A percentile compares a stretch with the other conserved stretches of the same genome.
Evolutionary conservation across 2,113 vertebrate species (phyloP).

Genomic region (Microtus oregoni): DNA sequence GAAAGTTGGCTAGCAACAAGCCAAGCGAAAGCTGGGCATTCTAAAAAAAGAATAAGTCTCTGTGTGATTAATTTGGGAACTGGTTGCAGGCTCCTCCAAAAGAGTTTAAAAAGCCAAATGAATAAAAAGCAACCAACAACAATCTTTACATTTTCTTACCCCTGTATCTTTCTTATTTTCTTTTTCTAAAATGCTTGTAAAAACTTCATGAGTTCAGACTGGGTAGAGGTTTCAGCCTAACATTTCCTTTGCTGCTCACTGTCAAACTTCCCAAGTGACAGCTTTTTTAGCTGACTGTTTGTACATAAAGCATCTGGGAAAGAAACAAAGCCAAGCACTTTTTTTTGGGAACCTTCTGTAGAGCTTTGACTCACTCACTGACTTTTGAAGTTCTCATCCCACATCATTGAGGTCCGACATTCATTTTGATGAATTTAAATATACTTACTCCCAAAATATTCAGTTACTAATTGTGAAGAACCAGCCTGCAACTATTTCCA

Average conservation of each 20-base stretch:
- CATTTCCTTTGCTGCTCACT: not conserved
- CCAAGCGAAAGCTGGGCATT: too few species aligned
- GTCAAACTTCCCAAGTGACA: not conserved
- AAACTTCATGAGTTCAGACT: not conserved
- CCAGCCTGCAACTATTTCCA: not conserved
- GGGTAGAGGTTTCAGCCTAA: not conserved
- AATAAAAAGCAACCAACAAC: too few species aligned
- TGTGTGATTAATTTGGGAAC: too few species aligned
- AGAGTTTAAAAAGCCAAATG: too few species aligned
- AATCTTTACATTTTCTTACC: not conserved
- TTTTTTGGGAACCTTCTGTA: not conserved
- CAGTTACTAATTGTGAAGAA: not conserved
- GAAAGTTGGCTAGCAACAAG: too few species aligned
- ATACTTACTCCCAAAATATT: not conserved
- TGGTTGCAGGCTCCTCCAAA: too few species aligned
- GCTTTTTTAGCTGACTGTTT: not conserved
- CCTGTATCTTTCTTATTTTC: not conserved
- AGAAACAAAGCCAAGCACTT: not conserved
- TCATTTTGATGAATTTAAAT: constrained; percentile 37
- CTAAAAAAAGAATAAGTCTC: too few species aligned
- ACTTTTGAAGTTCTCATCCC: not conserved
- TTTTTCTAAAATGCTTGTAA: not conserved
- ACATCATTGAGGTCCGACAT: not conserved
- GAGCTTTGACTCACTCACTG: not conserved
- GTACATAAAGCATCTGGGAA: not conserved